Evolutionary conservation across 2,797 vertebrate genomes (phyloP).

Genomic region (Takifugu ocellatus): DNA sequence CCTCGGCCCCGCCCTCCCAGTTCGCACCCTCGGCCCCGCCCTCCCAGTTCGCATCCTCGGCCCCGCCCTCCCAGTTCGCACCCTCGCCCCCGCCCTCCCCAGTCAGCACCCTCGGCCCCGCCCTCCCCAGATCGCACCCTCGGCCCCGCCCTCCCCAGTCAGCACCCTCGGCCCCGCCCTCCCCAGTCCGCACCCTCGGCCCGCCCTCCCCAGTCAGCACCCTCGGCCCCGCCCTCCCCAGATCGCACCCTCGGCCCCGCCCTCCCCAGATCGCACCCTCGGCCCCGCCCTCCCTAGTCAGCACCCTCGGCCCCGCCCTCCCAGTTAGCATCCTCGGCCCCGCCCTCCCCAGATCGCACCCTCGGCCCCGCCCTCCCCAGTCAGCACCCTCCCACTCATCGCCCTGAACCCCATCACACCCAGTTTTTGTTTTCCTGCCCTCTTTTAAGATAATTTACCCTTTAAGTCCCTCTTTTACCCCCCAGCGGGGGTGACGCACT

Average conservation of each 20-base stretch:
- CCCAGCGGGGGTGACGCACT: conserved; percentile 37
- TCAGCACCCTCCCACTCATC: conserved; percentile 46
- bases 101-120: conserved; percentile 12
- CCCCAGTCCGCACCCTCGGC: too few species aligned
- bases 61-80: too few species aligned
- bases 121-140: background rate
- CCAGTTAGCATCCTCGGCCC: background rate
- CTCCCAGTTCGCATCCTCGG: too few species aligned
- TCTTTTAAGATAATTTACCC: conserved; percentile 66
- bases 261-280: background rate
- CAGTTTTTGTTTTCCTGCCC: conserved; percentile 20
- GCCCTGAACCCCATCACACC: conserved; percentile 62
- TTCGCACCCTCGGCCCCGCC: conserved; percentile 1
- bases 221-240: conserved; percentile 1
- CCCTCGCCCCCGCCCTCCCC: conserved; percentile 1
- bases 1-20: conserved; percentile 1
- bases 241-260: conserved; percentile 16
- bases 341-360: too few species aligned
- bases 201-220: too few species aligned
- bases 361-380: conserved; percentile 2
- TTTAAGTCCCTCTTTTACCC: conserved; percentile 68
- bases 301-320: conserved; percentile 1
- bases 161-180: conserved; percentile 6
- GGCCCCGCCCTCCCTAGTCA: background rate
- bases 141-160: background rate